These are phyloP conservation scores for Orchestia grillus DNA, from an alignment of 1,140 invertebrate genomes.

Conservation along the genomic window DNA sequence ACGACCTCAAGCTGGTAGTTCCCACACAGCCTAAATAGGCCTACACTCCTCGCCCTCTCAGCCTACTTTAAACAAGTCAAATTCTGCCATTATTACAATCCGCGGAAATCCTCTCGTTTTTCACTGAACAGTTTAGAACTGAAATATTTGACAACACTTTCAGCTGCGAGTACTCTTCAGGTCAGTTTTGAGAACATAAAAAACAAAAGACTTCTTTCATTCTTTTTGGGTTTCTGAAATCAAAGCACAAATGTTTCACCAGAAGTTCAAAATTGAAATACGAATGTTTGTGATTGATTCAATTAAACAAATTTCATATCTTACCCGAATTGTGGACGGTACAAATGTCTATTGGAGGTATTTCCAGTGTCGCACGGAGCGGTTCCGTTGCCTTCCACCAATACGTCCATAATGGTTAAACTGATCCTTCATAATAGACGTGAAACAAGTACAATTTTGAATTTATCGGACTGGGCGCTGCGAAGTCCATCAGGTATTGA, in stretches of 20 bases:
- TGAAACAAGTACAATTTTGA: too few relatives aligned
- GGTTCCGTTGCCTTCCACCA: too few relatives aligned
- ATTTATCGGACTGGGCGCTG: too few relatives aligned
- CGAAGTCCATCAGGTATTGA: too few relatives aligned
- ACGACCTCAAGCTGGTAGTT: neutral
- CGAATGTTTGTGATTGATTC: neutral
- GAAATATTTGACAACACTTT: neutral
- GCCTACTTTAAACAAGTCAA: slow-evolving; percentile 46
- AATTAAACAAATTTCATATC: neutral
- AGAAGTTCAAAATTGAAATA: neutral
- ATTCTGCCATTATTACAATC: slow-evolving; percentile 25
- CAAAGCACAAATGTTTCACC: neutral
- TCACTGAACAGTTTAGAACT: neutral
- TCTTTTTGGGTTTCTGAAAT: neutral
- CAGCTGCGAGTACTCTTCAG: neutral
- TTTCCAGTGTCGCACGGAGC: too few relatives aligned
- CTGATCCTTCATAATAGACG: too few relatives aligned
- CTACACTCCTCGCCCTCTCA: slow-evolving; percentile 19
- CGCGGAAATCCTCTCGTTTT: neutral
- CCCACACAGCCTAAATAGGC: slow-evolving; percentile 42
- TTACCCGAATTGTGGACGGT: neutral
- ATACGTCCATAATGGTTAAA: too few relatives aligned
- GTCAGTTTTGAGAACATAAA: neutral
- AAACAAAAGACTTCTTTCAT: neutral
- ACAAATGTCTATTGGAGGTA: neutral